Base-by-base conservation (phyloP, 2,888 invertebrate species). In the Drosophila vallismaia region DNA sequence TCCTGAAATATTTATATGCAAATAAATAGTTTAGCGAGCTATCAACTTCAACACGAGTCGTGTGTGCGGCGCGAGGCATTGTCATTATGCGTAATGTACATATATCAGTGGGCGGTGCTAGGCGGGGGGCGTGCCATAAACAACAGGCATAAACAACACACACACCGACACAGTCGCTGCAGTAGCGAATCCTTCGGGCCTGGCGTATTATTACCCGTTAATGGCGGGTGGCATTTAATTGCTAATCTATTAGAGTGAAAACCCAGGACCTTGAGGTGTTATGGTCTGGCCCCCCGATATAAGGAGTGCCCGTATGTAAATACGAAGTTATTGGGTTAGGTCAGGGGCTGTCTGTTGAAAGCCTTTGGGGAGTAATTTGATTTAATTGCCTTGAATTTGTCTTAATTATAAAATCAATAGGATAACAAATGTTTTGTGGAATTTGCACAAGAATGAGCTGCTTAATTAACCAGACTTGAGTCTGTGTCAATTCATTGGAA, bases 1-100 rank as follows among this genome's bases (percentile, higher is more conserved):
- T 68, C 74, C 72, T 82, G 78, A 86, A 86, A 86, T 83, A 87
- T 83, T 87, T 83, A 85, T 83, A 83, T 83, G 83, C 82, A 83
- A 84, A 84, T 84, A 84, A 87, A 87, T 87, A 84, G 83, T 87
- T 87, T 76, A 82, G 71, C 73, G 67, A 57, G 79, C 85, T 86
- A 74, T 86, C 82, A 73, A 78, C 85, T 76, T 67, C 66, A 71
- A 60, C 67, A 62, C 49, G 49, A 40, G 53, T 33, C 58, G 53
- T 53, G 44, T 45, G 59, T 50, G 38, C 28, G 38, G 48, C 12
- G 52, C 53, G 3, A 28, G 45, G 28, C 44, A 71, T 68, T 81
- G 80, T 75, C 86, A 83, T 75, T 79, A 64, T 58, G 58, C 56
- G 58, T 54, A 58, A 63, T 48, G 77, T 55, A 44, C 40, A 33